A percentile compares a stretch with the other conserved stretches of the same genome.
These are phyloP conservation scores for Myanophis thanlyinensis DNA, from an alignment of 2,113 vertebrate genomes.

Conservation along the genomic window DNA sequence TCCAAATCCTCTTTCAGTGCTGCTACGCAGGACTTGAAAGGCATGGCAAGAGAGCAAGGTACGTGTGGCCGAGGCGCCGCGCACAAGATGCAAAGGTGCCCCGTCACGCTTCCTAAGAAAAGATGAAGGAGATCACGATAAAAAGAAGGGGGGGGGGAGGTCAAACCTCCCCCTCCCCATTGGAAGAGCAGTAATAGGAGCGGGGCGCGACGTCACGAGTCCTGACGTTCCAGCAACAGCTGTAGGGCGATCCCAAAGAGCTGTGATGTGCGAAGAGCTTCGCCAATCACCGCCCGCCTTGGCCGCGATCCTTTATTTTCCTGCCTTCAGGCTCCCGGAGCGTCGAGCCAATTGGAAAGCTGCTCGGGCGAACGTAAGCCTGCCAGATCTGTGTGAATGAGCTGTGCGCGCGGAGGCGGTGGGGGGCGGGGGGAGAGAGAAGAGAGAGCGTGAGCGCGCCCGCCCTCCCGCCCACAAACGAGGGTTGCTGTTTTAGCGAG, in stretches of 20 bases:
- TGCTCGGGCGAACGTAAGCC: neutral
- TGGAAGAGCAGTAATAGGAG: neutral
- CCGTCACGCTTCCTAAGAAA: neutral
- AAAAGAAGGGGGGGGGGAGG: rapidly evolving
- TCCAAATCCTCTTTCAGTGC: neutral
- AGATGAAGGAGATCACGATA: neutral
- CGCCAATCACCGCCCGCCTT: constrained; percentile 4
- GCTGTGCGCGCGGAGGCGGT: neutral
- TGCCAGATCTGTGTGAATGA: neutral
- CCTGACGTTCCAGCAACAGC: constrained; percentile 13
- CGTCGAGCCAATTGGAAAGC: constrained; percentile 9
- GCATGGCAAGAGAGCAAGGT: neutral
- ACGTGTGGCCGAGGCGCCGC: neutral
- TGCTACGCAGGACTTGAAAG: neutral
- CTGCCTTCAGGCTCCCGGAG: neutral
- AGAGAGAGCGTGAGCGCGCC: neutral
- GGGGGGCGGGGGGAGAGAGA: neutral
- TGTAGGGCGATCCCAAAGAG: neutral
- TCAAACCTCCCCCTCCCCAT: constrained; percentile 13
- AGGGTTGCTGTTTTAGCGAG: neutral
- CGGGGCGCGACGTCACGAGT: neutral
- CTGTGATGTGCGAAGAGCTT: neutral
- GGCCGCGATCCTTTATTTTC: neutral
- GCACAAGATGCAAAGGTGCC: neutral
- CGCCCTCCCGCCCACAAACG: neutral